Conservation (phyloP, 1,140 invertebrate genomes). For the Neodiprion virginianus region DNA sequence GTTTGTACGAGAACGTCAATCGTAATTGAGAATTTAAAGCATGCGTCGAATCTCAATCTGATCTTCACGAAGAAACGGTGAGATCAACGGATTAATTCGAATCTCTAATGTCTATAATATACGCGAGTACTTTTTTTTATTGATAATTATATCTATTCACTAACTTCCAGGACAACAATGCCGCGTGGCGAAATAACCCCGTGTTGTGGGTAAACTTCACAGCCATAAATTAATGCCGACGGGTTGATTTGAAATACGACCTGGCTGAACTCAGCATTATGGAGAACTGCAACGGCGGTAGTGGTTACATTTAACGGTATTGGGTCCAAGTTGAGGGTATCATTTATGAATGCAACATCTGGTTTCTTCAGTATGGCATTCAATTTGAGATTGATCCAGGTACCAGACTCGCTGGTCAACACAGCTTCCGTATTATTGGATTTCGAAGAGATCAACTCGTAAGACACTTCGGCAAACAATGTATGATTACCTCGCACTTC, state of each 20-base stretch:
- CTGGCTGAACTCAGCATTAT: conserved; percentile 30
- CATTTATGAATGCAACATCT: conserved; percentile 23
- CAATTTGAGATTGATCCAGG: conserved; percentile 18
- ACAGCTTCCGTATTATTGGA: conserved; percentile 18
- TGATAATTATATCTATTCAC: background rate
- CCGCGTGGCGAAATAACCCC: conserved; percentile 39
- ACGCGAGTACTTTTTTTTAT: too few relatives aligned
- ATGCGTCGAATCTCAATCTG: conserved; percentile 26
- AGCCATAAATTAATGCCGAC: conserved; percentile 25
- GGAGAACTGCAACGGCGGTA: conserved; percentile 24
- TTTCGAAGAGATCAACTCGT: conserved; percentile 21
- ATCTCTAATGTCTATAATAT: too few relatives aligned
- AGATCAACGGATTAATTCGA: background rate
- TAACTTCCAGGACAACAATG: conserved; percentile 24
- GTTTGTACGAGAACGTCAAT: conserved; percentile 30
- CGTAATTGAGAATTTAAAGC: conserved; percentile 22
- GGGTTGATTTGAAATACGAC: conserved; percentile 32
- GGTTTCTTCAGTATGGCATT: conserved; percentile 5
- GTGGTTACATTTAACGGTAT: conserved; percentile 37
- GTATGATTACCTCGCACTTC: conserved; percentile 29
- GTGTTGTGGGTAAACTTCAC: conserved; percentile 27
- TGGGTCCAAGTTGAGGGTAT: conserved; percentile 26
- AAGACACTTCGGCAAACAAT: conserved; percentile 25
- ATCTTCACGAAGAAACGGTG: background rate
- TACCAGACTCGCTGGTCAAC: conserved; percentile 27